phyloP scores from a whole-genome alignment of 1,140 invertebrate genomes.

The Pseudomyrmex pallidus region DNA sequence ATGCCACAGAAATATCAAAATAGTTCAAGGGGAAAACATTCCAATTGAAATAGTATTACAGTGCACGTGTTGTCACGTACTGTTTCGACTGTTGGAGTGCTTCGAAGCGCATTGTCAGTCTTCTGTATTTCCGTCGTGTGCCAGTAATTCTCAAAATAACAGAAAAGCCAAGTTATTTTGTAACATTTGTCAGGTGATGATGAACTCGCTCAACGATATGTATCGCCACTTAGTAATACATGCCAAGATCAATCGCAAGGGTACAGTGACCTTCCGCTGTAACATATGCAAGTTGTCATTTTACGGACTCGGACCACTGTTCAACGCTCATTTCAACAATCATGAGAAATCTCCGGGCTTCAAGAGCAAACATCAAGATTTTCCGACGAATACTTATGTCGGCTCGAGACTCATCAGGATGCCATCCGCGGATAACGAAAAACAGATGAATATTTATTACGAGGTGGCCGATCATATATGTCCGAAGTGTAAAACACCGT shows the following conservation, averaged over 20 bases:
- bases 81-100: slow-evolving; percentile 78
- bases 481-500: slow-evolving; percentile 74
- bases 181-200: slow-evolving; percentile 68
- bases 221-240: slow-evolving; percentile 76
- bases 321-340: slow-evolving; percentile 80
- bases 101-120: slow-evolving; percentile 78
- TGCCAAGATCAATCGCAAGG: slow-evolving; percentile 54
- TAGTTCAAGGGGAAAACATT: slow-evolving; percentile 46
- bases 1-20: slow-evolving; percentile 74
- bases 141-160: background rate
- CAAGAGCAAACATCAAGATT: slow-evolving; percentile 75
- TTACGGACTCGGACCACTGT: slow-evolving; percentile 75
- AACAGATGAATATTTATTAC: slow-evolving; percentile 59
- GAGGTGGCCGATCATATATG: slow-evolving; percentile 80
- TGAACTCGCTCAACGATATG: slow-evolving; percentile 73
- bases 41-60: slow-evolving; percentile 80
- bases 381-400: slow-evolving; percentile 75
- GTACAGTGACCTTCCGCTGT: slow-evolving; percentile 74
- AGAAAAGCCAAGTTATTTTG: slow-evolving; percentile 78
- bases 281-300: slow-evolving; percentile 82
- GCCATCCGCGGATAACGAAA: background rate
- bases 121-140: slow-evolving; percentile 51
- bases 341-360: slow-evolving; percentile 77
- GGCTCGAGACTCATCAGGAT: background rate
- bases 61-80: slow-evolving; percentile 75